A percentile compares a stretch with the other conserved stretches of the same genome.
Conservation (phyloP, 1,140 invertebrate genomes). For the Diorhabda sublineata region DNA sequence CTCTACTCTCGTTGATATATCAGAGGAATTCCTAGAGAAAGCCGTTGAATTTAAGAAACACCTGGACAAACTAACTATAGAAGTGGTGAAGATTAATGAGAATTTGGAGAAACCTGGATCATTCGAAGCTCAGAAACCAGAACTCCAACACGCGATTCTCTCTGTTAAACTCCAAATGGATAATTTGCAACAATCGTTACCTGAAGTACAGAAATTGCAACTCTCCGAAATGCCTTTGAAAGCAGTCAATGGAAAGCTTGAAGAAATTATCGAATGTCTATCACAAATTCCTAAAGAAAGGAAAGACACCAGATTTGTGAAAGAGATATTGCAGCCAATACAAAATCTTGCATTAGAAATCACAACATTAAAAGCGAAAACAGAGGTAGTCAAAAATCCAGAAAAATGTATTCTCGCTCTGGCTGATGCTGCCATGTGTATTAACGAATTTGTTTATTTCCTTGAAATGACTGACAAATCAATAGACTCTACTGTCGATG, state of each 20-base stretch:
- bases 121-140: constrained; percentile 8
- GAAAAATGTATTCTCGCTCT: constrained; percentile 4
- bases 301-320: neutral
- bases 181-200: constrained; percentile 9
- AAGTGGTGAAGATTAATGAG: constrained; percentile 15
- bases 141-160: constrained; percentile 17
- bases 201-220: constrained; percentile 13
- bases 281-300: neutral
- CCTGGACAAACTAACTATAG: constrained; percentile 20
- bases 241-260: constrained; percentile 8
- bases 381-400: neutral
- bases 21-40: constrained; percentile 13
- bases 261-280: neutral
- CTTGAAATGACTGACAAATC: neutral
- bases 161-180: constrained; percentile 23
- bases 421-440: neutral
- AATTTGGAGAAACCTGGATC: constrained; percentile 15
- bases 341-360: neutral
- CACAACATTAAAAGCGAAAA: constrained; percentile 3
- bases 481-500: constrained; percentile 3
- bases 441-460: constrained; percentile 7
- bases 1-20: constrained; percentile 8
- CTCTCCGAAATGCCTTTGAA: constrained; percentile 18
- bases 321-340: neutral
- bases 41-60: constrained; percentile 10